These are phyloP conservation scores for Trematomus loennbergii DNA, from an alignment of 2,113 vertebrate species.

Conservation along the genomic window DNA sequence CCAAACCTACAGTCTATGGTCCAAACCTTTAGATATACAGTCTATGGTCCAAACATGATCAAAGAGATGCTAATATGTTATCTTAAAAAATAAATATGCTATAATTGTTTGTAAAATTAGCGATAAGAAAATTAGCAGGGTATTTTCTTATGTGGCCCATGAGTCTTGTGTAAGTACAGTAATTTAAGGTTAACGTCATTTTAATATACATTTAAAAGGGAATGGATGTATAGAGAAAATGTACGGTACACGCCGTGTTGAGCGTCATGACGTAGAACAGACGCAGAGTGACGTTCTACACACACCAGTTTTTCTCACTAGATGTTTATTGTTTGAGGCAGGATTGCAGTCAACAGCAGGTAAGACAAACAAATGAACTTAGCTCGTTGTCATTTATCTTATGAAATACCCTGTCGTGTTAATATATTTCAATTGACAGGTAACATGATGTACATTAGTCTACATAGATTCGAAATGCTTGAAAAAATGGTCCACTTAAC, in stretches of 20 bases:
- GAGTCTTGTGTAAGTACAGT: no score
- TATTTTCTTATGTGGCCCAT: no score
- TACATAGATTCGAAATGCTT: accelerated
- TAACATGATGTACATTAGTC: background rate
- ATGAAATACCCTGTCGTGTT: background rate
- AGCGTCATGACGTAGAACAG: conserved; percentile 21
- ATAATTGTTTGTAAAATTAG: no score
- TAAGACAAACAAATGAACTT: conserved; percentile 41
- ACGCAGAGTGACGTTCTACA: conserved; percentile 35
- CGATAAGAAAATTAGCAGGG: no score
- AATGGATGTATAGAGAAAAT: background rate
- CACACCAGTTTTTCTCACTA: conserved; percentile 31
- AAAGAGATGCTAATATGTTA: no score
- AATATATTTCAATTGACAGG: no score
- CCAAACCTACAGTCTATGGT: no score
- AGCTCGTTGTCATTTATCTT: background rate
- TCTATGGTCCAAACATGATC: no score
- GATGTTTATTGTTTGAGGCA: conserved; percentile 64
- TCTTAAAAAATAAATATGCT: no score
- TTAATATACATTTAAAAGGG: no score
- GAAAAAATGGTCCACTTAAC: background rate
- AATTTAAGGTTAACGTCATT: no score
- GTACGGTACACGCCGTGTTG: background rate
- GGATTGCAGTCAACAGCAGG: conserved; percentile 59
- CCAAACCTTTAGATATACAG: no score